Evolutionary conservation across 92 coral and sea anemone species (phyloP), one percentile per base, ranked within the genome.

Genomic region (Zoanthus solanderi): DNA sequence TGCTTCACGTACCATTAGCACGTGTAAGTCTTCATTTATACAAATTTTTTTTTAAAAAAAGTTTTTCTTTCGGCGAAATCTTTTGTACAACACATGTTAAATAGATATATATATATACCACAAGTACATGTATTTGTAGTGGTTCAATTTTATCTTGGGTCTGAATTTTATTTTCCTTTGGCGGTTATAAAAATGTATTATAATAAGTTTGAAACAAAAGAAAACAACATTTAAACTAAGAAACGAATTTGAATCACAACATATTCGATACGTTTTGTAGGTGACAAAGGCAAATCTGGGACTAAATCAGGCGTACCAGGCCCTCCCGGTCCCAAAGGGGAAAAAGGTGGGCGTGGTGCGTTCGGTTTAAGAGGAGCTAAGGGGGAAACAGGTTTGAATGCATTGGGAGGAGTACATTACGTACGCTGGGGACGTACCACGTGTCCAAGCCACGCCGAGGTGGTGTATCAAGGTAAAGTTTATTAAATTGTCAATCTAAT

Each of bases 351-450:
- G 32, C 31, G 31, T n/a, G 72, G 72, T 66, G 9, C 72, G 18
- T 31, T 66, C 13, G 68, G 68, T 23, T 23, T 23, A 23, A 23
- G 23, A 4, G 76, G 76, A 72, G 29, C 78, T 2, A 74, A 74
- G 8, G 78, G 78, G 3, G 14, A 14, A 13, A n/a, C 29, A 46
- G 78, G 78, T 17, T 74, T 30, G 57, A 31, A 66, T 0, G 44
- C 78, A 74, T 23, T 23, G 23, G 31, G 56, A 17, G 72, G 78
- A 17, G 58, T 74, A 18, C 52, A 48, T 3, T 74, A 74, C 12
- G 78, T 74, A 8, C 56, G 78, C 56, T 74, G 78, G 78, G 78
- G 78, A 29, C 44, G 18, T 7, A 74, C 76, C 76, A 72, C 76
- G 76, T 72, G 76, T 34, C 76, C 76, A 7, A 37, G 76, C 76